Conservation (phyloP, 2,888 invertebrate species). For the Taenaris catops region DNA sequence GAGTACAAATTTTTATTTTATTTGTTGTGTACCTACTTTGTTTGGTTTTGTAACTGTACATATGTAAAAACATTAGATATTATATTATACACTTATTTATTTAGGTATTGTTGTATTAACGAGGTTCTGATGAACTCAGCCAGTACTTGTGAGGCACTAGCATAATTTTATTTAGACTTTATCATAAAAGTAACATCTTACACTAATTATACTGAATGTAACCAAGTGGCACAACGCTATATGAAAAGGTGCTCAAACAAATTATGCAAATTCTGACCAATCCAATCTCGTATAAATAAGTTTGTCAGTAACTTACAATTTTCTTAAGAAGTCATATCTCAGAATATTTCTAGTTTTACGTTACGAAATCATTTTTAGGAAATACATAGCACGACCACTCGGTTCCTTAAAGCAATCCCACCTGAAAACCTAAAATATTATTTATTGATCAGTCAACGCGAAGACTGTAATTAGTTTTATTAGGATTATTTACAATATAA, state of each 20-base stretch:
- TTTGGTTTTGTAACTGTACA: conserved; percentile 68
- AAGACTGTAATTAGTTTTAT: conserved; percentile 76
- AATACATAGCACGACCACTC: conserved; percentile 28
- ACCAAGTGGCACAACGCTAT: conserved; percentile 23
- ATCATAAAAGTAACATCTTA: conserved; percentile 16
- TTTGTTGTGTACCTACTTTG: conserved; percentile 63
- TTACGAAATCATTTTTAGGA: conserved; percentile 9
- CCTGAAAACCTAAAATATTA: conserved; percentile 41
- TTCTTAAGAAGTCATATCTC: conserved; percentile 8
- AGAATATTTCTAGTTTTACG: conserved; percentile 8
- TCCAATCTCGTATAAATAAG: conserved; percentile 21
- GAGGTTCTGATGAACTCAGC: conserved; percentile 53
- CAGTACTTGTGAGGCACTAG: conserved; percentile 48
- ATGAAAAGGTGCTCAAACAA: conserved; percentile 23
- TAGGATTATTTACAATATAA: conserved; percentile 58
- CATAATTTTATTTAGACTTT: conserved; percentile 30
- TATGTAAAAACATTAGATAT: conserved; percentile 76
- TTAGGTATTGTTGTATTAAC: conserved; percentile 61
- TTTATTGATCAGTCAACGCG: conserved; percentile 63
- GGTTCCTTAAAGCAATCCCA: conserved; percentile 65
- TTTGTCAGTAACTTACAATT: conserved; percentile 12
- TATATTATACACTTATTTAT: conserved; percentile 74
- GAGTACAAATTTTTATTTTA: conserved; percentile 73
- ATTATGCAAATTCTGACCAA: conserved; percentile 24
- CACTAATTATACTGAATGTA: conserved; percentile 22